phyloP scores from a whole-genome alignment of 2,888 invertebrate genomes.

The Drosophila setosimentum region DNA sequence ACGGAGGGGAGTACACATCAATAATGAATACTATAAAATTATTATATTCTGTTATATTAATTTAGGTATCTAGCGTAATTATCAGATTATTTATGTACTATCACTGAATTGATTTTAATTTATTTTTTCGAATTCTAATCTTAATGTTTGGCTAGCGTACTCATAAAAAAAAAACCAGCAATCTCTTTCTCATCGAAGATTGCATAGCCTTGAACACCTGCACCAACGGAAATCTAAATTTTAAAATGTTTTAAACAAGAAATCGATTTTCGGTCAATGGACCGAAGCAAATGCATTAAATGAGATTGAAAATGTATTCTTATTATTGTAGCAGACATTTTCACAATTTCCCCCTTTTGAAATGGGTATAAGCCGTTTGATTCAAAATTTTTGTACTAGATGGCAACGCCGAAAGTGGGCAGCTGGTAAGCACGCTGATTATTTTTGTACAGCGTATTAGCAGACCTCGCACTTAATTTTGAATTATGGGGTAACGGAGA shows the following conservation, averaged over 20 bases:
- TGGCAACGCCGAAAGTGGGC: conserved; percentile 39
- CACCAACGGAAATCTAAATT: not conserved
- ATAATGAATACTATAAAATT: not conserved
- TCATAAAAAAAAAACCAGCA: not conserved
- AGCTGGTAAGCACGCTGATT: conserved; percentile 21
- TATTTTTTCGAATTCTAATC: not conserved
- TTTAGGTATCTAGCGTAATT: not conserved
- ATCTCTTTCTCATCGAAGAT: not conserved
- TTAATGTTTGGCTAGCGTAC: not conserved
- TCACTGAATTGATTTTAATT: not conserved
- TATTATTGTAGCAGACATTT: not conserved
- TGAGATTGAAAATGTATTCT: not conserved
- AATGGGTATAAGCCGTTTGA: not conserved
- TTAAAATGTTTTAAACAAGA: not conserved
- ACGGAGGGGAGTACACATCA: not conserved
- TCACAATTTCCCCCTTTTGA: not conserved
- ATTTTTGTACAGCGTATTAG: conserved; percentile 5
- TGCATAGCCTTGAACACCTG: not conserved
- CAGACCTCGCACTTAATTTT: conserved; percentile 49
- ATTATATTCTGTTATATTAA: not conserved
- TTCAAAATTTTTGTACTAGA: not conserved
- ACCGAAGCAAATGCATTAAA: not conserved
- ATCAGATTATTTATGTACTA: not conserved
- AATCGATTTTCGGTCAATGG: not conserved
- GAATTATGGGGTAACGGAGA: conserved; percentile 49